Percentiles rank a stretch among this genome's conserved stretches.
Evolutionary conservation across 2,797 vertebrate genomes (phyloP).

Genomic region (Cossypha caffra): DNA sequence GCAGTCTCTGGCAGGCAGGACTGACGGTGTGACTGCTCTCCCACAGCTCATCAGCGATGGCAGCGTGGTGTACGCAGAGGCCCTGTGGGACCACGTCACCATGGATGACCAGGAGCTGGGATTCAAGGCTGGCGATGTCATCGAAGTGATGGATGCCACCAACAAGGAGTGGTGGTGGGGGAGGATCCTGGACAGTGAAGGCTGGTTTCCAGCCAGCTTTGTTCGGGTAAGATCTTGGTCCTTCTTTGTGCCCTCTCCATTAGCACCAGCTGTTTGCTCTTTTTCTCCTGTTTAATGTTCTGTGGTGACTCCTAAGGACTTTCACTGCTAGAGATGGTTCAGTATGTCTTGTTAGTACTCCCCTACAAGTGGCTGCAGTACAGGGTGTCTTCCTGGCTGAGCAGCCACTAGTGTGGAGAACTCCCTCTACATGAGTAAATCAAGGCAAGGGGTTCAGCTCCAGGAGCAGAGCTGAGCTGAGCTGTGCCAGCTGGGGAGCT

Average conservation of each 20-base stretch:
- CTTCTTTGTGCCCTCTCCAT: background rate
- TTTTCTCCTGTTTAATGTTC: background rate
- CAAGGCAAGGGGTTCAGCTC: background rate
- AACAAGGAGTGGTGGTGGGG: conserved; percentile 99
- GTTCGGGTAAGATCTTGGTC: conserved; percentile 83
- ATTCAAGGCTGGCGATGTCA: conserved; percentile 94
- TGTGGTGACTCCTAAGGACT: background rate
- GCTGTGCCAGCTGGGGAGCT: background rate
- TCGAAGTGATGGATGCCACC: conserved; percentile 95
- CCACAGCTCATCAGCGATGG: conserved; percentile 95
- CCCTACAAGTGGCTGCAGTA: background rate
- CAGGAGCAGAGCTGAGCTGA: background rate
- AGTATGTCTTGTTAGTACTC: background rate
- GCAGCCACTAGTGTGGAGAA: background rate
- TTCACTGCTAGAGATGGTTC: background rate
- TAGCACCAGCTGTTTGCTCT: background rate
- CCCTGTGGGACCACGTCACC: conserved; percentile 97
- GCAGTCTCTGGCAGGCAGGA: background rate
- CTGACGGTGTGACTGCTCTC: conserved; percentile 7
- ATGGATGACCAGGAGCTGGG: conserved; percentile 98
- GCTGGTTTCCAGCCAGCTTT: conserved; percentile 97
- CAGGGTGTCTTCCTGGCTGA: background rate
- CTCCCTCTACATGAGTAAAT: background rate
- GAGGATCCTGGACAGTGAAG: conserved; percentile 89
- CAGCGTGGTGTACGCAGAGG: conserved; percentile 93